Conservation (phyloP, 2,888 invertebrate species). For the Zaprionus lineosus region DNA sequence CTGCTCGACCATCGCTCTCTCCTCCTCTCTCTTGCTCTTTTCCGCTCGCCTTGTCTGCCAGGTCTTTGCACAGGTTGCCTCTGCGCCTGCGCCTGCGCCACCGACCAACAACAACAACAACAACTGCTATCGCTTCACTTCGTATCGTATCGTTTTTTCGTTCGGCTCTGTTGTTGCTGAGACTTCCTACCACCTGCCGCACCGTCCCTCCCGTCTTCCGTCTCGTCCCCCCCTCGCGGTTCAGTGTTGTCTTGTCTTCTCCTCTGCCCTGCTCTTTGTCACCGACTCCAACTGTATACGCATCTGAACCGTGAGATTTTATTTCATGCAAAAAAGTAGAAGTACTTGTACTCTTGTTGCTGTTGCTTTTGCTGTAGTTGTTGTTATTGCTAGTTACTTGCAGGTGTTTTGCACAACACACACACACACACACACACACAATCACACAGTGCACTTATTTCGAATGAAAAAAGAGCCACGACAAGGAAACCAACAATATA, state of each 20-base stretch:
- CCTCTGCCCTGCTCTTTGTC: neutral
- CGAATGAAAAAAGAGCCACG: conserved; percentile 13
- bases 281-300: conserved; percentile 63
- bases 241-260: too few species aligned
- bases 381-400: conserved; percentile 34
- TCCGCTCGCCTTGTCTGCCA: neutral
- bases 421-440: conserved; percentile 2
- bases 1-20: neutral
- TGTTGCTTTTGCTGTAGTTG: conserved; percentile 9
- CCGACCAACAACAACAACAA: conserved; percentile 6
- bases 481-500: conserved; percentile 63
- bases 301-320: conserved; percentile 78
- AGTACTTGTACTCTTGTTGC: conserved; percentile 57
- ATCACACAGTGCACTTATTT: conserved; percentile 31
- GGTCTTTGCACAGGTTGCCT: too few species aligned
- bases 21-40: neutral
- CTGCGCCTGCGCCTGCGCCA: conserved; percentile 31
- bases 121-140: neutral
- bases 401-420: conserved; percentile 48
- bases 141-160: conserved; percentile 39
- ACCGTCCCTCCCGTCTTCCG: conserved; percentile 15
- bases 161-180: conserved; percentile 43
- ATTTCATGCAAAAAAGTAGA: conserved; percentile 77
- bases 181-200: conserved; percentile 76
- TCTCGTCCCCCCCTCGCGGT: conserved; percentile 9